Evolutionary conservation across 2,888 invertebrate genomes (phyloP).

Genomic region (Crepidodera aurea): DNA sequence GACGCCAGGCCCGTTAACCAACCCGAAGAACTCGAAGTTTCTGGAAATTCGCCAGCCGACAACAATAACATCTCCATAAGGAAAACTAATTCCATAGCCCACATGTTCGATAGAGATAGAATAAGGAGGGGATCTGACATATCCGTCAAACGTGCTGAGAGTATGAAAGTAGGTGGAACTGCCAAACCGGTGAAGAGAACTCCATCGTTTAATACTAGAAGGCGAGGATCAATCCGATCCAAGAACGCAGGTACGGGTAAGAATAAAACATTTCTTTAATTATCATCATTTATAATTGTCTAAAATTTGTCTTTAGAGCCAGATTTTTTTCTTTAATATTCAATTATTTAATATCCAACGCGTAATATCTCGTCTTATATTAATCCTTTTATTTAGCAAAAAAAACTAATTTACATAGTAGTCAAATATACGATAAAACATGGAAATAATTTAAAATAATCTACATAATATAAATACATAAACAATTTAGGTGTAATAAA

Average conservation of each 20-base stretch:
- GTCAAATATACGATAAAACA: too few species aligned
- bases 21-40: neutral
- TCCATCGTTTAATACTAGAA: slow-evolving; percentile 93
- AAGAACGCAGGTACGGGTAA: slow-evolving; percentile 27
- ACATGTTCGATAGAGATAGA: slow-evolving; percentile 68
- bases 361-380: too few species aligned
- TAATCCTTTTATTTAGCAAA: too few species aligned
- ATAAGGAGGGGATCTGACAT: slow-evolving; percentile 65
- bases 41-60: neutral
- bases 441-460: too few species aligned
- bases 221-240: slow-evolving; percentile 78
- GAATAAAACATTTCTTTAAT: neutral
- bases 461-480: too few species aligned
- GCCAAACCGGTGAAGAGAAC: slow-evolving; percentile 86
- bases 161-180: slow-evolving; percentile 76
- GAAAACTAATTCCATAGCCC: slow-evolving; percentile 68
- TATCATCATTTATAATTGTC: too few species aligned
- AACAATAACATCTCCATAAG: slow-evolving; percentile 58
- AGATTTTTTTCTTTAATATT: too few species aligned
- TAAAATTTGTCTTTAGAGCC: too few species aligned
- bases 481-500: too few species aligned
- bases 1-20: slow-evolving; percentile 21
- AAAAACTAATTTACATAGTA: too few species aligned
- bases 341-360: too few species aligned
- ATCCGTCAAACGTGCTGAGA: slow-evolving; percentile 84